phyloP scores from a whole-genome alignment of 2,797 vertebrate genomes.

The Neomorphus geoffroyi region DNA sequence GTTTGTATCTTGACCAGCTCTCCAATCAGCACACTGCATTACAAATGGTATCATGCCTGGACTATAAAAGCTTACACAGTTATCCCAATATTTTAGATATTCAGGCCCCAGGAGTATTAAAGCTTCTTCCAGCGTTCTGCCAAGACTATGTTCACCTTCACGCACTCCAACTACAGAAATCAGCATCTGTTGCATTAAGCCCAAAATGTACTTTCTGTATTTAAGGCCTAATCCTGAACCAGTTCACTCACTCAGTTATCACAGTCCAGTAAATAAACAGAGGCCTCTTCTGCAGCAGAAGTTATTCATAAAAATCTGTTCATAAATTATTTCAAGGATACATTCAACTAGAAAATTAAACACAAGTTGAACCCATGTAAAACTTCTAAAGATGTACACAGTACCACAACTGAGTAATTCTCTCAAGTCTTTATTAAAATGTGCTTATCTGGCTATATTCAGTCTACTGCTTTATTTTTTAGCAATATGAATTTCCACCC shows the following conservation, averaged over 20 bases:
- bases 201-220: neutral
- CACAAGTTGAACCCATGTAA: neutral
- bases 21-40: accelerated
- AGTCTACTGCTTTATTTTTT: neutral
- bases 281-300: neutral
- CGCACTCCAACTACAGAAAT: neutral
- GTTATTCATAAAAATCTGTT: neutral
- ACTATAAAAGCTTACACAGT: neutral
- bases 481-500: neutral
- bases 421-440: neutral
- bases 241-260: neutral
- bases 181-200: neutral
- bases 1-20: neutral
- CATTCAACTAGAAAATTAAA: neutral
- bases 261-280: neutral
- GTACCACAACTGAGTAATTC: neutral
- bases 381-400: neutral
- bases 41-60: accelerated
- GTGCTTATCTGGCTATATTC: neutral
- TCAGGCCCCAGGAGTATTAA: neutral
- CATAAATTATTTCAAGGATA: neutral
- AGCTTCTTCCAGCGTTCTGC: neutral
- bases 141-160: accelerated
- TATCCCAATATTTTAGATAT: neutral
- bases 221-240: neutral